Evolutionary conservation across 2,113 vertebrate species (phyloP).

Genomic region (Ornithorhynchus anatinus): DNA sequence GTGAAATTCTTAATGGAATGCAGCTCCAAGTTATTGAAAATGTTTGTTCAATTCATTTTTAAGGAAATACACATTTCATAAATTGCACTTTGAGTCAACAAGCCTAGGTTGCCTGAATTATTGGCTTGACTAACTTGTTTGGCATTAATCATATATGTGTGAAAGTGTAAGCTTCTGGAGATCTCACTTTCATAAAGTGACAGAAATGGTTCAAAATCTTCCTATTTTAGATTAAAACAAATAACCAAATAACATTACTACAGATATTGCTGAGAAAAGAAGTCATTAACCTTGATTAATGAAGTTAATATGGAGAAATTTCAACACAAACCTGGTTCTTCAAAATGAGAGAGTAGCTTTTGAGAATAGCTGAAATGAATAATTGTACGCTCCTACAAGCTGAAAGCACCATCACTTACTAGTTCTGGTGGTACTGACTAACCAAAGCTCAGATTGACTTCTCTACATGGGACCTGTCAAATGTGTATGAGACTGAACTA

Average conservation of each 20-base stretch:
- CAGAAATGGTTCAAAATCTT: slow-evolving; percentile 48
- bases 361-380: slow-evolving; percentile 25
- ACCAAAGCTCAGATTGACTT: slow-evolving; percentile 35
- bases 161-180: slow-evolving; percentile 36
- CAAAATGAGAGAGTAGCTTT: neutral
- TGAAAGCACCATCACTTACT: slow-evolving; percentile 29
- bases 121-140: slow-evolving; percentile 18
- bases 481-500: slow-evolving; percentile 48
- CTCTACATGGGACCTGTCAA: slow-evolving; percentile 19
- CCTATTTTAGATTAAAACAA: no score
- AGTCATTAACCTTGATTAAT: no score
- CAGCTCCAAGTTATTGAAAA: neutral
- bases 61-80: no score
- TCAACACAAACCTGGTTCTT: neutral
- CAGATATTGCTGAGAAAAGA: no score
- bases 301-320: no score
- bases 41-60: slow-evolving; percentile 32
- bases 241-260: no score
- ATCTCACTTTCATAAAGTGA: slow-evolving; percentile 60
- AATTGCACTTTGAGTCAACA: no score
- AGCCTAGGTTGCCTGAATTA: slow-evolving; percentile 36
- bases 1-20: neutral
- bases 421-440: slow-evolving; percentile 18
- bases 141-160: no score
- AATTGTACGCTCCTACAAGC: slow-evolving; percentile 28